Evolutionary conservation across 2,888 invertebrate genomes (phyloP).

Genomic region (Diaphora mendica): DNA sequence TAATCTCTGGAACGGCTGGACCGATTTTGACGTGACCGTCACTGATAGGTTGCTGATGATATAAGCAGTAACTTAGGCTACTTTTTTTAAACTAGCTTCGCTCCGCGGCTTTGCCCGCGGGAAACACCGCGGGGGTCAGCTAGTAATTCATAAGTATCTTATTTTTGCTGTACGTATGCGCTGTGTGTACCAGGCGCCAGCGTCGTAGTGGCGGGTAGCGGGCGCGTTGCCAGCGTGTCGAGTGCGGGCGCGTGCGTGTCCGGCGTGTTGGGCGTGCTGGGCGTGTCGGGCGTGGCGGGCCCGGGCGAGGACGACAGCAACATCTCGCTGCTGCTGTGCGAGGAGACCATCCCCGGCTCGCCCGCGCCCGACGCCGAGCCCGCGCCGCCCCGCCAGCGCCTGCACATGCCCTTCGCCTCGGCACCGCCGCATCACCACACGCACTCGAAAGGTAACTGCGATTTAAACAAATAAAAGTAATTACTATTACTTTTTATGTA

Average conservation of each 20-base stretch:
- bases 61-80: too few relatives aligned
- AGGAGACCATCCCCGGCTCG: slow-evolving; percentile 96
- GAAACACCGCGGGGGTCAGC: too few relatives aligned
- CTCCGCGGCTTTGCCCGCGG: too few relatives aligned
- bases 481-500: too few relatives aligned
- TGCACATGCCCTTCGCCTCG: slow-evolving; percentile 90
- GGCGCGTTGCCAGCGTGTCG: slow-evolving; percentile 44
- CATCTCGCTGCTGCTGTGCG: slow-evolving; percentile 92
- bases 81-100: too few relatives aligned
- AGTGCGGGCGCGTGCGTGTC: too few relatives aligned
- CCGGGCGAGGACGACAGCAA: slow-evolving; percentile 87
- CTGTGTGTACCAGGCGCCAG: slow-evolving; percentile 59
- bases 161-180: not conserved
- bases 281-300: slow-evolving; percentile 34
- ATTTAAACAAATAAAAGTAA: too few relatives aligned
- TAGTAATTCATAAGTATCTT: not conserved
- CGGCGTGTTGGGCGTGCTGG: slow-evolving; percentile 19
- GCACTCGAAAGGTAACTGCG: slow-evolving; percentile 57
- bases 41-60: too few relatives aligned
- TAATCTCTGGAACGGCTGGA: too few relatives aligned
- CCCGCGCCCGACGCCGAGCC: slow-evolving; percentile 90
- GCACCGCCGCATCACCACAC: slow-evolving; percentile 83
- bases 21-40: too few relatives aligned
- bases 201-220: slow-evolving; percentile 71
- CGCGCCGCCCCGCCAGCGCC: slow-evolving; percentile 81